Conservation (phyloP, 2,797 vertebrate genomes). For the Anomalospiza imberbis region DNA sequence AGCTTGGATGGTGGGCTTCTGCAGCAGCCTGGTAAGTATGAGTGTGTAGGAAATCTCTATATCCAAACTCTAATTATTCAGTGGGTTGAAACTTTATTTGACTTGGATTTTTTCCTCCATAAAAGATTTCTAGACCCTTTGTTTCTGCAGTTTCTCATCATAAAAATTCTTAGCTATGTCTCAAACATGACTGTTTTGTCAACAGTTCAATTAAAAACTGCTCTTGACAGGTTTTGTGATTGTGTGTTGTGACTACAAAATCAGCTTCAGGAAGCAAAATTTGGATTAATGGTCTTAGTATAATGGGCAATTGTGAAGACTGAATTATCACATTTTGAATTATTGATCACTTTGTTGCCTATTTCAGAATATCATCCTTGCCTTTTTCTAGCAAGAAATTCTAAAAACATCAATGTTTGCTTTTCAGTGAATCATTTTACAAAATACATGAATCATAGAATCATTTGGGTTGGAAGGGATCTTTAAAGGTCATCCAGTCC, state of each 20-base stretch:
- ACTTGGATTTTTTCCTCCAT: background rate
- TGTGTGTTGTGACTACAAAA: background rate
- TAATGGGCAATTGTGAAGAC: background rate
- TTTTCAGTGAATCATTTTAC: background rate
- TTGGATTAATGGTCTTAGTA: background rate
- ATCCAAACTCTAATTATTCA: background rate
- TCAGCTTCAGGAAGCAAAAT: background rate
- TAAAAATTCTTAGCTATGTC: background rate
- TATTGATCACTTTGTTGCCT: background rate
- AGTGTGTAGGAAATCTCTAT: background rate
- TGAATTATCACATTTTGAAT: background rate
- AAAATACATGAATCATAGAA: background rate
- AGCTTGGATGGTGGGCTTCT: slow-evolving; percentile 96
- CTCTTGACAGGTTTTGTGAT: background rate
- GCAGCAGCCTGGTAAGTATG: slow-evolving; percentile 90
- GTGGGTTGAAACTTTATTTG: background rate
- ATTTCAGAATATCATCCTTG: background rate
- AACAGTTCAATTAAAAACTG: background rate
- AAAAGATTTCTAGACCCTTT: background rate
- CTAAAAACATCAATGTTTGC: background rate
- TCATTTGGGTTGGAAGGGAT: background rate
- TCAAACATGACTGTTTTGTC: background rate
- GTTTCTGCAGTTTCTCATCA: background rate
- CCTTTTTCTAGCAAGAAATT: background rate
- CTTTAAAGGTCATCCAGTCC: background rate